A percentile compares a stretch with the other conserved stretches of the same genome.
Conservation (phyloP, 2,888 invertebrate genomes). For the Athrips mouffetella region DNA sequence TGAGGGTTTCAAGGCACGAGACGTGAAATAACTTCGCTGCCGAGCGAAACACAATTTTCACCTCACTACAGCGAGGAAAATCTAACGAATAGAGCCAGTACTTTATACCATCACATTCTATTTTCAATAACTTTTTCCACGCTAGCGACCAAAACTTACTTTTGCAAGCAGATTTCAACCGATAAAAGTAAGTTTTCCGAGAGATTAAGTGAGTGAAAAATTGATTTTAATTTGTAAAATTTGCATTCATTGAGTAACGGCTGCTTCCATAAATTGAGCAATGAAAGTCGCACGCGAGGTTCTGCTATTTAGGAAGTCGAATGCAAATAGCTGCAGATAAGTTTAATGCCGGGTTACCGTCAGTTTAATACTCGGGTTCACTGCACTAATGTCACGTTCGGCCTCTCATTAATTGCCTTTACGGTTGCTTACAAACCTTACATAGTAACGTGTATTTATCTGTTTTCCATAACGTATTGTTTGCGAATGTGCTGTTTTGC, state of each 20-base stretch:
- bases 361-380: slow-evolving; percentile 68
- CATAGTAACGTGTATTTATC: slow-evolving; percentile 62
- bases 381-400: slow-evolving; percentile 74
- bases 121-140: too few species aligned
- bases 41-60: too few species aligned
- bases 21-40: too few species aligned
- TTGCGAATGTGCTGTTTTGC: slow-evolving; percentile 14
- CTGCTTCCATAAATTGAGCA: slow-evolving; percentile 21
- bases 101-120: too few species aligned
- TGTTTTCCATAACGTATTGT: slow-evolving; percentile 44
- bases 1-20: too few species aligned
- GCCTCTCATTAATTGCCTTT: slow-evolving; percentile 69
- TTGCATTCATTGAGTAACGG: slow-evolving; percentile 24
- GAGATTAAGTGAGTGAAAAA: slow-evolving; percentile 8
- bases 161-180: too few species aligned
- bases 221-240: too few species aligned
- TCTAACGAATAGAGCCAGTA: too few species aligned
- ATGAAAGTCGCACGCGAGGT: slow-evolving; percentile 42
- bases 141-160: too few species aligned
- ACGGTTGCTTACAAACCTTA: slow-evolving; percentile 39
- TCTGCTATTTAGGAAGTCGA: slow-evolving; percentile 69
- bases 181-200: too few species aligned
- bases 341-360: slow-evolving; percentile 68
- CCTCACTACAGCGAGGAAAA: too few species aligned
- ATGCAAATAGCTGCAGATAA: slow-evolving; percentile 75